Conservation (phyloP, 2,888 invertebrate species). For the Epiblema foenella region DNA sequence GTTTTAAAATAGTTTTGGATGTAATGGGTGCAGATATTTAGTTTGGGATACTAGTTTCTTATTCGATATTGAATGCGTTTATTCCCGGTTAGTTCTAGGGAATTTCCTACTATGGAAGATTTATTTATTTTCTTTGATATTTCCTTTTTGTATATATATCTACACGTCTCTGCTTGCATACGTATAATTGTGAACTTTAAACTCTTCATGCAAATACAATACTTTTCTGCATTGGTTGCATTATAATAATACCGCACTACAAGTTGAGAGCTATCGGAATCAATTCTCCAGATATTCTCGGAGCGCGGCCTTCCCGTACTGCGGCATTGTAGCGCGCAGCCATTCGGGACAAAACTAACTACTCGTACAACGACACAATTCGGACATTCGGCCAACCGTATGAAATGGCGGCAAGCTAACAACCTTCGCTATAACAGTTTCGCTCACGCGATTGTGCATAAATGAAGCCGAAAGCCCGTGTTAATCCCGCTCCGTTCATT, state of each 20-base stretch:
- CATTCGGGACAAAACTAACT: slow-evolving; percentile 34
- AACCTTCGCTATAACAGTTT: slow-evolving; percentile 37
- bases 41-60: too few relatives aligned
- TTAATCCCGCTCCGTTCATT: slow-evolving; percentile 31
- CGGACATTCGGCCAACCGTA: slow-evolving; percentile 38
- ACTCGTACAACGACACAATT: slow-evolving; percentile 38
- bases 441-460: slow-evolving; percentile 43
- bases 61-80: too few relatives aligned
- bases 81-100: too few relatives aligned
- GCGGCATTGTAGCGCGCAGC: slow-evolving; percentile 35
- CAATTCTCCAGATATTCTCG: not conserved
- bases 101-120: too few relatives aligned
- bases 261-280: not conserved
- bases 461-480: slow-evolving; percentile 40
- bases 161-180: not conserved
- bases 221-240: not conserved
- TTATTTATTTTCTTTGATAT: too few relatives aligned
- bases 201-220: not conserved
- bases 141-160: not conserved
- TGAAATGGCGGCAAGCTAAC: slow-evolving; percentile 41
- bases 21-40: too few relatives aligned
- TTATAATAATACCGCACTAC: not conserved
- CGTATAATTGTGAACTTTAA: too few relatives aligned
- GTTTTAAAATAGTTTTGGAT: too few relatives aligned
- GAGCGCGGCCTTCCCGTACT: slow-evolving; percentile 18